phyloP scores from a whole-genome alignment of 2,888 invertebrate genomes.

The Saturnia pavonia region DNA sequence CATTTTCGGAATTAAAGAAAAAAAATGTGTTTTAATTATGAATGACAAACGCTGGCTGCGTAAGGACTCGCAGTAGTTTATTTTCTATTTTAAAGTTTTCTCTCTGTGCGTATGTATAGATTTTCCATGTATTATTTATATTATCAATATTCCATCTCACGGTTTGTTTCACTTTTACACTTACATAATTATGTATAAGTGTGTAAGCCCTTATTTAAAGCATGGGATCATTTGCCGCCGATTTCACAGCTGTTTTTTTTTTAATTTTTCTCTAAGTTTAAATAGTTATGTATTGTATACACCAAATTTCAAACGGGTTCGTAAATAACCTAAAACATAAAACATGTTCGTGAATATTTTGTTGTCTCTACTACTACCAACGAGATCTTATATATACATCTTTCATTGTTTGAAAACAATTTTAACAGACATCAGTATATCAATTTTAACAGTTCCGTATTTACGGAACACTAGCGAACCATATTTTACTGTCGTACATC shows the following conservation, averaged over 20 bases:
- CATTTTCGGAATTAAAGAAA: not conserved
- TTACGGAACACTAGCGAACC: conserved; percentile 35
- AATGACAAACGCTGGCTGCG: not conserved
- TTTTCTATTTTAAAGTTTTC: too few relatives aligned
- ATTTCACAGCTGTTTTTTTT: too few relatives aligned
- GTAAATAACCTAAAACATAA: not conserved
- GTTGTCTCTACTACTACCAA: not conserved
- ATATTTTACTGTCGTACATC: conserved; percentile 47
- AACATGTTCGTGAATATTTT: not conserved
- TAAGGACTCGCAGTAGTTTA: too few relatives aligned
- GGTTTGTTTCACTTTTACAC: too few relatives aligned
- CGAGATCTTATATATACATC: not conserved
- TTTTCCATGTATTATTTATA: not conserved
- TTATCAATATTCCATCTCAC: too few relatives aligned
- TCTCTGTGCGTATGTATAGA: not conserved
- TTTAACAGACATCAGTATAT: conserved; percentile 44
- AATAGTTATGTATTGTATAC: too few relatives aligned
- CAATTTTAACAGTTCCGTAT: conserved; percentile 35
- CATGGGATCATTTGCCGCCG: too few relatives aligned
- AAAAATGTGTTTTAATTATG: not conserved
- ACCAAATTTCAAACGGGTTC: too few relatives aligned
- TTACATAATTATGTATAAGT: too few relatives aligned
- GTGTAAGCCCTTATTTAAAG: too few relatives aligned
- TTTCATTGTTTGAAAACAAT: conserved; percentile 19
- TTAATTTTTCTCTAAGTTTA: too few relatives aligned